These are phyloP conservation scores for Hemistola chrysoprasaria DNA, from an alignment of 2,888 invertebrate genomes.

Conservation along the genomic window DNA sequence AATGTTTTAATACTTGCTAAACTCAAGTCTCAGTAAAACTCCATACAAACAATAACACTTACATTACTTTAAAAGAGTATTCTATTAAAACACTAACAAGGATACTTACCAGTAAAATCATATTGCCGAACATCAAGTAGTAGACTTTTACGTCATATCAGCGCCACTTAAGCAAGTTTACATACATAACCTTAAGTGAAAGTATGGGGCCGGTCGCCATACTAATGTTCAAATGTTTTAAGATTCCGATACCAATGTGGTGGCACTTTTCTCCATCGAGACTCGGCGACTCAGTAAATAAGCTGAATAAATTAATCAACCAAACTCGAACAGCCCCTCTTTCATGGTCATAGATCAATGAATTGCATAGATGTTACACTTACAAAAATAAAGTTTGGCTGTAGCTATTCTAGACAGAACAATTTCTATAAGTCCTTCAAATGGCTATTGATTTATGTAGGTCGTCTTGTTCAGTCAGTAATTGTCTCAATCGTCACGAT, in stretches of 20 bases:
- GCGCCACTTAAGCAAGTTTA: slow-evolving; percentile 70
- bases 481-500: slow-evolving; percentile 12
- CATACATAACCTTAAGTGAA: slow-evolving; percentile 79
- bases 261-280: slow-evolving; percentile 72
- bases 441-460: too few species aligned
- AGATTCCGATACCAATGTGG: slow-evolving; percentile 69
- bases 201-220: slow-evolving; percentile 70
- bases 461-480: background rate
- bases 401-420: too few species aligned
- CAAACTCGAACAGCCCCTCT: slow-evolving; percentile 64
- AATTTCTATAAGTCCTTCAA: too few species aligned
- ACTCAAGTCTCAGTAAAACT: too few species aligned
- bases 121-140: slow-evolving; percentile 30
- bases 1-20: too few species aligned
- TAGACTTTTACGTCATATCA: slow-evolving; percentile 69
- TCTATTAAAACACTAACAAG: too few species aligned
- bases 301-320: slow-evolving; percentile 74
- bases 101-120: slow-evolving; percentile 7
- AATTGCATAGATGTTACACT: slow-evolving; percentile 22
- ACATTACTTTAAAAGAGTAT: too few species aligned
- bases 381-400: too few species aligned
- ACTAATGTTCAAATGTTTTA: slow-evolving; percentile 77
- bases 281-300: slow-evolving; percentile 66
- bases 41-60: too few species aligned
- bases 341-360: slow-evolving; percentile 52